A percentile compares a stretch with the other conserved stretches of the same genome.
phyloP scores from a whole-genome alignment of 2,113 vertebrate species.

The Oreochromis spilurus region DNA sequence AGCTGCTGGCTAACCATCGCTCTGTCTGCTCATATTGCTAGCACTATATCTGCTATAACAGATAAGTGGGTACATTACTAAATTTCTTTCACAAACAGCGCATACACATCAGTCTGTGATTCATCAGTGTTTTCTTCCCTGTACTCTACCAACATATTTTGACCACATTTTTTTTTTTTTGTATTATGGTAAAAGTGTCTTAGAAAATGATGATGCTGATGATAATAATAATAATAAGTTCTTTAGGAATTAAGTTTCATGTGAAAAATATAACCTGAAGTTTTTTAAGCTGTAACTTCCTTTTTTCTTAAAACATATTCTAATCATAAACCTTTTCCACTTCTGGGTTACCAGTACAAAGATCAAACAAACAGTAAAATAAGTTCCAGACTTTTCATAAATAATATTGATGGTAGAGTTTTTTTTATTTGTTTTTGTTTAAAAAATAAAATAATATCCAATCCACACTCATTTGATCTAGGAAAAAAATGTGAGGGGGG shows the following conservation, averaged over 20 bases:
- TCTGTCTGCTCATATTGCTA: rapidly evolving
- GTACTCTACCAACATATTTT: not conserved
- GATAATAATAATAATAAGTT: not conserved
- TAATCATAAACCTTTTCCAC: not conserved
- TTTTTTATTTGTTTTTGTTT: not conserved
- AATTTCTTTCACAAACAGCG: not conserved
- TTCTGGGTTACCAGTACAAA: rapidly evolving
- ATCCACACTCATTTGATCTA: not conserved
- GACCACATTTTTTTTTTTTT: not conserved
- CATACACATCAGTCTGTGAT: not conserved
- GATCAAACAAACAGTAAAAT: not conserved
- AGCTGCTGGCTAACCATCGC: not conserved
- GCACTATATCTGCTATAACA: not conserved
- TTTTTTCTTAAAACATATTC: not conserved
- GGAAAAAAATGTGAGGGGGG: not conserved
- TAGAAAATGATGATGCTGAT: not conserved
- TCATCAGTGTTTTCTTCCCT: not conserved
- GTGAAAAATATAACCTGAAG: rapidly evolving
- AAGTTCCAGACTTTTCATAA: not conserved
- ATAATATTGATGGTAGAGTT: not conserved
- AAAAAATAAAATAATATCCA: too few relatives aligned
- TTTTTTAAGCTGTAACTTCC: not conserved
- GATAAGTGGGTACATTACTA: not conserved
- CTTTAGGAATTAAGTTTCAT: not conserved
- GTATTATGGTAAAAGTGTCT: not conserved